phyloP scores from a whole-genome alignment of 2,888 invertebrate species.

The Pegoplata infirma region DNA sequence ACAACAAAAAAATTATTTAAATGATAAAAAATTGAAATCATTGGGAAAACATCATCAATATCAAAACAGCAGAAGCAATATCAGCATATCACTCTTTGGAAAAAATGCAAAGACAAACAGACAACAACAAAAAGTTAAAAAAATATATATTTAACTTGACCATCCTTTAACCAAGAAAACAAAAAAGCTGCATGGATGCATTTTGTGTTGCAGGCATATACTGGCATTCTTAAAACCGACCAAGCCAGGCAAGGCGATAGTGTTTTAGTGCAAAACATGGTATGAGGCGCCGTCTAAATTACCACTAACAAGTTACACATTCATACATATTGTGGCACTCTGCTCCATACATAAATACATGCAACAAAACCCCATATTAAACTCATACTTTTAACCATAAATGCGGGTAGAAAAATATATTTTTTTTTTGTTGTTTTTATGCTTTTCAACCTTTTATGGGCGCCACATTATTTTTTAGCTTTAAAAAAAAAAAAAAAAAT shows the following conservation, averaged over 20 bases:
- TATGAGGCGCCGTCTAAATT: conserved; percentile 76
- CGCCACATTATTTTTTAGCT: conserved; percentile 56
- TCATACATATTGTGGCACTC: conserved; percentile 21
- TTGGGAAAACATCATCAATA: conserved; percentile 40
- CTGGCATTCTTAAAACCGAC: not conserved
- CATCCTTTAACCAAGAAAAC: not conserved
- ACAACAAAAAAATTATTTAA: conserved; percentile 8
- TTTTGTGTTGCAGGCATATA: conserved; percentile 18
- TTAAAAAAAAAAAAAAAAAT: not conserved
- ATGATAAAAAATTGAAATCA: conserved; percentile 42
- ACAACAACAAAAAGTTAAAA: not conserved
- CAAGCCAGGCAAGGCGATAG: conserved; percentile 20
- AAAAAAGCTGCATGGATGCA: conserved; percentile 2
- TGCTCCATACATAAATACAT: not conserved
- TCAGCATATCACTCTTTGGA: conserved; percentile 21
- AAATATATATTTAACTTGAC: not conserved
- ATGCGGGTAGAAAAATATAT: conserved; percentile 3
- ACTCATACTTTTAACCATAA: conserved; percentile 8
- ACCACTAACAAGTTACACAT: conserved; percentile 63
- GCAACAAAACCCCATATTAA: conserved; percentile 10
- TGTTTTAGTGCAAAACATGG: conserved; percentile 68
- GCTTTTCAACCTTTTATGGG: conserved; percentile 50
- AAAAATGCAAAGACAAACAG: conserved; percentile 1
- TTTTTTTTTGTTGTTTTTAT: conserved; percentile 30
- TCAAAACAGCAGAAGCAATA: conserved; percentile 50